A percentile compares a stretch with the other conserved stretches of the same genome.
Evolutionary conservation across 2,888 invertebrate genomes (phyloP).

Genomic region (Iselma pallidipennis): DNA sequence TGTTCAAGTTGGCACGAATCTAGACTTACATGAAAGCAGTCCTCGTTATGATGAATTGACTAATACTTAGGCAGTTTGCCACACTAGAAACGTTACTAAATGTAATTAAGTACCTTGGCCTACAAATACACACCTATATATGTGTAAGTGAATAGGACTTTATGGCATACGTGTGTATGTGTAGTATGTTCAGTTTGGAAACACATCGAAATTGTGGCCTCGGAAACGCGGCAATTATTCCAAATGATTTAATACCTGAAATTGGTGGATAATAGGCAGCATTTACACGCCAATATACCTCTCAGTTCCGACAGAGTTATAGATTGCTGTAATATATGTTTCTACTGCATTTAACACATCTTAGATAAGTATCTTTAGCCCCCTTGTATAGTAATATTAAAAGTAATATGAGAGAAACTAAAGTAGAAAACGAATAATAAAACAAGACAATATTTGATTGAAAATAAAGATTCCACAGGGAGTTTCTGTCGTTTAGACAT

Average conservation of each 20-base stretch:
- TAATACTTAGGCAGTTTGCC: slow-evolving; percentile 36
- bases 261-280: slow-evolving; percentile 54
- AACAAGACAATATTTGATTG: neutral
- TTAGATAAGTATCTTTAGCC: slow-evolving; percentile 5
- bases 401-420: neutral
- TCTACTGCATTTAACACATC: slow-evolving; percentile 18
- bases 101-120: slow-evolving; percentile 34
- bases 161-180: neutral
- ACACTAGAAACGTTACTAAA: slow-evolving; percentile 35
- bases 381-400: neutral
- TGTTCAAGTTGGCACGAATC: too few relatives aligned
- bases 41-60: slow-evolving; percentile 38
- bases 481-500: neutral
- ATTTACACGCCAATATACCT: slow-evolving; percentile 54
- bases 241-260: slow-evolving; percentile 56
- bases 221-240: slow-evolving; percentile 51
- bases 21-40: too few relatives aligned
- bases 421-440: neutral
- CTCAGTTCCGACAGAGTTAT: slow-evolving; percentile 42
- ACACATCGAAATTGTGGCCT: slow-evolving; percentile 28
- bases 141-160: too few relatives aligned
- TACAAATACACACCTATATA: too few relatives aligned
- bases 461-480: neutral
- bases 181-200: slow-evolving; percentile 6
- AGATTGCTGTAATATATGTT: slow-evolving; percentile 32